These are phyloP conservation scores for Streptopelia turtur DNA, from an alignment of 2,797 vertebrate species.

Conservation along the genomic window DNA sequence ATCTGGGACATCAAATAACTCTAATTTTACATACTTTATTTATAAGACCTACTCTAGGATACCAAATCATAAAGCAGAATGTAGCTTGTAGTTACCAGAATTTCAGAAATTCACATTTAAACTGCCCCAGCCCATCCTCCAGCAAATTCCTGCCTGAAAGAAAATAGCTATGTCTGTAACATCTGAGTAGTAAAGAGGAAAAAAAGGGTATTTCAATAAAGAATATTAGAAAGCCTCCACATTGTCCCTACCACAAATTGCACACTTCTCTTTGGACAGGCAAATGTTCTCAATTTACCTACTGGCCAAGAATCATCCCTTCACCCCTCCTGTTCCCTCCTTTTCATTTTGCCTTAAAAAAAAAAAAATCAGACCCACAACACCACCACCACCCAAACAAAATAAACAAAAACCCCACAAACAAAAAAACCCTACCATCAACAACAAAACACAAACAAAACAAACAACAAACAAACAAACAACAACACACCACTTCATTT, in stretches of 20 bases:
- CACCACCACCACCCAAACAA: too few species aligned
- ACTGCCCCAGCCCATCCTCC: background rate
- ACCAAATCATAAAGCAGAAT: background rate
- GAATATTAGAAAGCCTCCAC: background rate
- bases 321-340: background rate
- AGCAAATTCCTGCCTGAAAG: background rate
- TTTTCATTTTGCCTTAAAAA: too few species aligned
- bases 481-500: background rate
- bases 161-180: background rate
- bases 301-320: background rate
- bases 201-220: background rate
- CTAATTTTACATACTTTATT: background rate
- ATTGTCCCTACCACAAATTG: background rate
- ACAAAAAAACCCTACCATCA: too few species aligned
- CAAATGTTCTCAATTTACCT: background rate
- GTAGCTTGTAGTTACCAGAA: background rate
- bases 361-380: too few species aligned
- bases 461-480: background rate
- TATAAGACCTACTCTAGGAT: background rate
- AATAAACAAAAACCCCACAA: too few species aligned
- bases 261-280: background rate
- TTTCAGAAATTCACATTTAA: background rate
- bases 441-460: too few species aligned
- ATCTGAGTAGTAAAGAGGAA: background rate
- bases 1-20: background rate